Percentiles rank a stretch among this genome's conserved stretches.
phyloP scores from a whole-genome alignment of 2,113 vertebrate genomes.

The Phrynosoma platyrhinos region DNA sequence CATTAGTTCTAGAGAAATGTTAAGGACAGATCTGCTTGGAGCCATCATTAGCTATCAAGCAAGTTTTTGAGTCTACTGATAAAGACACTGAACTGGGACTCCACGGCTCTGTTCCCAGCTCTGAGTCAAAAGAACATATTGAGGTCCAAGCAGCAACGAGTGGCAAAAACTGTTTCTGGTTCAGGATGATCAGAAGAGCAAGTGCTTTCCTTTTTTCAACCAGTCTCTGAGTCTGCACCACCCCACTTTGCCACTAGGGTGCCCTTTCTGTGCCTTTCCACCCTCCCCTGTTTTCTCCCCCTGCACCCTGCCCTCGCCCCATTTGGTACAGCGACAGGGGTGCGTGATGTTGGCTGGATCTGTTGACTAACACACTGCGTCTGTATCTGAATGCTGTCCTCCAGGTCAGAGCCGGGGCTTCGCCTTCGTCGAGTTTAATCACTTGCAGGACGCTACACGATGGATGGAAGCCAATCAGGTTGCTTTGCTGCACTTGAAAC shows the following conservation, averaged over 20 bases:
- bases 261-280: slow-evolving; percentile 41
- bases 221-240: slow-evolving; percentile 15
- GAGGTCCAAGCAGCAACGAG: neutral
- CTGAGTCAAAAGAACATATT: neutral
- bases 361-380: slow-evolving; percentile 82
- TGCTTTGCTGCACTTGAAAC: slow-evolving; percentile 88
- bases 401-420: slow-evolving; percentile 97
- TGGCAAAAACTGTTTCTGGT: neutral
- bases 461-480: slow-evolving; percentile 98
- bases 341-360: slow-evolving; percentile 69
- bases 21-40: slow-evolving; percentile 5
- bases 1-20: neutral
- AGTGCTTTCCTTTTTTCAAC: neutral
- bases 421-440: slow-evolving; percentile 98
- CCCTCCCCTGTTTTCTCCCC: slow-evolving; percentile 8
- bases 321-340: slow-evolving; percentile 32
- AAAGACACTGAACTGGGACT: neutral
- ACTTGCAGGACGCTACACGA: slow-evolving; percentile 95
- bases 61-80: neutral
- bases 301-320: slow-evolving; percentile 28
- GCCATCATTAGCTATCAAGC: neutral
- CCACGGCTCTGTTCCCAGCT: neutral
- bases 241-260: slow-evolving; percentile 30
- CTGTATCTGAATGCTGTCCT: slow-evolving; percentile 86
- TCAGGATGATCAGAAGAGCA: neutral